These are phyloP conservation scores for Cantharis lateralis DNA, from an alignment of 2,888 invertebrate genomes.

Conservation along the genomic window DNA sequence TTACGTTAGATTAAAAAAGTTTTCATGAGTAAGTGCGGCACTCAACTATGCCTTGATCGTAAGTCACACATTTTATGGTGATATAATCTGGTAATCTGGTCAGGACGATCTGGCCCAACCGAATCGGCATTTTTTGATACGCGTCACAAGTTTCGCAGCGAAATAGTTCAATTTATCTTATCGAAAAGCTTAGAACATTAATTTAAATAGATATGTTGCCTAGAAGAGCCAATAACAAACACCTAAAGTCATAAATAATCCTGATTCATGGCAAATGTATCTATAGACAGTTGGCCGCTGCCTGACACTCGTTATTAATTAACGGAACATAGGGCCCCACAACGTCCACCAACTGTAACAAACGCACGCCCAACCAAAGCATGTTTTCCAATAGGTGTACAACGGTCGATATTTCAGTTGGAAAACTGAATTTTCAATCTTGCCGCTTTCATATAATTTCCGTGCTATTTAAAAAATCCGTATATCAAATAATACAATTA, in stretches of 20 bases:
- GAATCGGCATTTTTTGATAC: constrained; percentile 13
- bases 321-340: constrained; percentile 44
- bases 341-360: constrained; percentile 36
- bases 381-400: constrained; percentile 33
- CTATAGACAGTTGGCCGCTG: constrained; percentile 46
- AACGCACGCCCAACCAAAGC: constrained; percentile 39
- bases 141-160: constrained; percentile 3
- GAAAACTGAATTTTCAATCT: constrained; percentile 16
- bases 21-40: not conserved
- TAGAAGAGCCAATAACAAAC: constrained; percentile 37
- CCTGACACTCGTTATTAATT: constrained; percentile 50
- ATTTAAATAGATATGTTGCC: constrained; percentile 22
- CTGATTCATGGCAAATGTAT: constrained; percentile 48
- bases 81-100: constrained; percentile 18
- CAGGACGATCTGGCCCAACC: constrained; percentile 10
- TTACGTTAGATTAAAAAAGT: not conserved
- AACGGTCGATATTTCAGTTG: constrained; percentile 34
- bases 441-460: constrained; percentile 32
- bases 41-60: not conserved
- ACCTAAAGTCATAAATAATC: constrained; percentile 46
- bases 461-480: constrained; percentile 34
- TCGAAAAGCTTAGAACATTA: constrained; percentile 20
- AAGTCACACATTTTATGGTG: constrained; percentile 16
- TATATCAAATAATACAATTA: constrained; percentile 43
- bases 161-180: constrained; percentile 6